A percentile compares a stretch with the other conserved stretches of the same genome.
phyloP scores from a whole-genome alignment of 2,888 invertebrate species.

The Agonopterix arenella region DNA sequence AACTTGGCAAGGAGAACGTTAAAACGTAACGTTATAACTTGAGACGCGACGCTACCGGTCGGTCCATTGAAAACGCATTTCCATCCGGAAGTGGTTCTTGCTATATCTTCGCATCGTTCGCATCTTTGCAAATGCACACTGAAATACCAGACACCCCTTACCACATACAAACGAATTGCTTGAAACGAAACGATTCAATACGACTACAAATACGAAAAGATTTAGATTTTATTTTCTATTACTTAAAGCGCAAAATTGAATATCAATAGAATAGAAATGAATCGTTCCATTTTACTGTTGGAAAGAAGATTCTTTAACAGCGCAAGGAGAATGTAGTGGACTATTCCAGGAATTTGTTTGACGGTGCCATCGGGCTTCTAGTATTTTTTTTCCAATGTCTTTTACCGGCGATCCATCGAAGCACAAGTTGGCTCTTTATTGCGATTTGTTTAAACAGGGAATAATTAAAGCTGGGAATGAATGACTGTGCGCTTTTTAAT shows the following conservation, averaged over 20 bases:
- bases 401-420: conserved; percentile 35
- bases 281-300: conserved; percentile 8
- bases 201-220: conserved; percentile 2
- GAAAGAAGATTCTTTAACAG: conserved; percentile 30
- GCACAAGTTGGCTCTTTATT: conserved; percentile 42
- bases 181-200: conserved; percentile 19
- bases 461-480: conserved; percentile 68
- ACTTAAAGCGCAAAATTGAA: conserved; percentile 3
- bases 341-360: conserved; percentile 52
- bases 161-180: conserved; percentile 21
- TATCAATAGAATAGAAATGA: background rate
- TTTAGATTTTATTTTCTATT: background rate
- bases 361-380: conserved; percentile 41
- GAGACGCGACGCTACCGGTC: conserved; percentile 23
- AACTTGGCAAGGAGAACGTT: conserved; percentile 17
- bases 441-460: conserved; percentile 70
- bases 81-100: conserved; percentile 45
- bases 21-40: conserved; percentile 17
- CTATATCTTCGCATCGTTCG: conserved; percentile 43
- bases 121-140: conserved; percentile 45
- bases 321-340: conserved; percentile 38
- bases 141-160: conserved; percentile 32
- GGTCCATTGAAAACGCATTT: conserved; percentile 50
- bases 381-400: conserved; percentile 37
- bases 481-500: conserved; percentile 61